Evolutionary conservation across 2,888 invertebrate genomes (phyloP).

Genomic region (Drosophila pseudotakahashii): DNA sequence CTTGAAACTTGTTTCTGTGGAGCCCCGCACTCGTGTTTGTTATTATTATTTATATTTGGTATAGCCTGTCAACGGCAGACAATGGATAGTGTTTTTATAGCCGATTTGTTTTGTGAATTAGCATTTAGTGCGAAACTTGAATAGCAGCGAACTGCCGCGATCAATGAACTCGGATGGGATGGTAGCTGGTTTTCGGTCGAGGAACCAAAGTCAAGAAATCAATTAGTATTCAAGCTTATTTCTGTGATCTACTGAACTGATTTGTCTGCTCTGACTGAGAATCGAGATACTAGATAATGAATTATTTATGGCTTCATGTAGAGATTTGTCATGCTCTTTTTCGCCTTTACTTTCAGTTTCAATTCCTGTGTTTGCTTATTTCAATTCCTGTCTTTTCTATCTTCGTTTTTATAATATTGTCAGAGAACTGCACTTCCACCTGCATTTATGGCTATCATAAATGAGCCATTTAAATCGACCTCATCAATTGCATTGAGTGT

Average conservation of each 20-base stretch:
- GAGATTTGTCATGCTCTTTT: neutral
- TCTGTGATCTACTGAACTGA: constrained; percentile 45
- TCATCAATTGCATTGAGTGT: constrained; percentile 23
- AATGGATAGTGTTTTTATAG: constrained; percentile 50
- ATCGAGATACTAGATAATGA: constrained; percentile 11
- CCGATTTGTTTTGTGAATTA: constrained; percentile 56
- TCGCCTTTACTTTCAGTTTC: constrained; percentile 34
- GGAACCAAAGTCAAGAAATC: constrained; percentile 44
- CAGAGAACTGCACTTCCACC: constrained; percentile 55
- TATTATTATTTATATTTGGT: constrained; percentile 51
- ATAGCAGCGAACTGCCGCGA: constrained; percentile 47
- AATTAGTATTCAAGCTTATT: constrained; percentile 28
- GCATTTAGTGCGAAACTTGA: constrained; percentile 55
- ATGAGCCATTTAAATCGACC: constrained; percentile 16
- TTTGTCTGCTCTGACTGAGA: constrained; percentile 32
- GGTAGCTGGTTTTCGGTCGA: constrained; percentile 46
- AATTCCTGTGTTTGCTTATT: constrained; percentile 46
- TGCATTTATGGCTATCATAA: constrained; percentile 34
- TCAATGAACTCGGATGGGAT: constrained; percentile 63
- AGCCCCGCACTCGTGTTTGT: constrained; percentile 32
- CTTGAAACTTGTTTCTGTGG: constrained; percentile 39
- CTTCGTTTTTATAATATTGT: constrained; percentile 9
- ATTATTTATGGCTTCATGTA: constrained; percentile 5
- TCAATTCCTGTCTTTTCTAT: neutral
- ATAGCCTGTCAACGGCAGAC: constrained; percentile 41